These are phyloP conservation scores for Tilapia sparmanii DNA, from an alignment of 2,113 vertebrate species.

Conservation along the genomic window DNA sequence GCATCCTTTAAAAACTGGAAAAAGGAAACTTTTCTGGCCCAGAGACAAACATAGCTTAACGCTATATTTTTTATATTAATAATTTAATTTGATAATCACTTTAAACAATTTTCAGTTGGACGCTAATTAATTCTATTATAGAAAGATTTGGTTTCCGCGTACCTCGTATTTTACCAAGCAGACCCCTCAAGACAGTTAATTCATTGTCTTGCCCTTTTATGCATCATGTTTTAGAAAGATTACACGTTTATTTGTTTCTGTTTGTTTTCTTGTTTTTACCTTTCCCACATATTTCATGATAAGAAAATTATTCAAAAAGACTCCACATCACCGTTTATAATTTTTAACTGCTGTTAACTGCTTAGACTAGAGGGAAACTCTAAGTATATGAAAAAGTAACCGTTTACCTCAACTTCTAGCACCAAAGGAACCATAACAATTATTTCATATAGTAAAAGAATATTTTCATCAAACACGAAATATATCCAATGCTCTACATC, in stretches of 20 bases:
- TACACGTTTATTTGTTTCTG: background rate
- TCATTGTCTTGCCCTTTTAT: background rate
- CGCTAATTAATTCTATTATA: background rate
- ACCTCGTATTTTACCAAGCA: background rate
- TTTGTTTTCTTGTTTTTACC: background rate
- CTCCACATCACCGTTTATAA: background rate
- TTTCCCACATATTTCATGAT: background rate
- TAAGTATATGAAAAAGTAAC: background rate
- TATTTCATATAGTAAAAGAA: background rate
- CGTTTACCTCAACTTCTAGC: background rate
- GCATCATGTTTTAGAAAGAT: background rate
- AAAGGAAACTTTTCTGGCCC: accelerated
- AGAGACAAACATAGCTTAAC: background rate
- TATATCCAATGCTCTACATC: background rate
- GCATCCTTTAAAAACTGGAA: background rate
- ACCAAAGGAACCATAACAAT: background rate
- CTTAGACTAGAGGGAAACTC: background rate
- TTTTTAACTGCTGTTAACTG: background rate
- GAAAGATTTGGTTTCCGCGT: background rate
- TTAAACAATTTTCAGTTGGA: background rate
- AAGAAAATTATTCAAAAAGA: background rate
- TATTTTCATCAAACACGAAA: background rate
- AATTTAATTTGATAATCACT: background rate
- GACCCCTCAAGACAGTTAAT: background rate
- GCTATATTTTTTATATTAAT: background rate